Conservation (phyloP, 1,140 invertebrate species). For the Potamilus streckersoni region DNA sequence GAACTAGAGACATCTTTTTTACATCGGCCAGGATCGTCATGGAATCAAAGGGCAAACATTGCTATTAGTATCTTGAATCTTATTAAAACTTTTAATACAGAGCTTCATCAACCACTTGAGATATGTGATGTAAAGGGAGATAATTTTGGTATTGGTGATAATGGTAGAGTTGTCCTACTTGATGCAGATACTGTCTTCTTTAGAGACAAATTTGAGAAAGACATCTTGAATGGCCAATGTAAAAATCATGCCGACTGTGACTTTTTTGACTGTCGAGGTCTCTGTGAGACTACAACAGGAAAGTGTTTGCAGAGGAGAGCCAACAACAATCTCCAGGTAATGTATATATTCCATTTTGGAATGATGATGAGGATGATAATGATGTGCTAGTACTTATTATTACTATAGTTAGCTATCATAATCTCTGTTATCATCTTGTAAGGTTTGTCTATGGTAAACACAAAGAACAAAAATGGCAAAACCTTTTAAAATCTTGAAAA, state of each 20-base stretch:
- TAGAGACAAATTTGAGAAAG: slow-evolving; percentile 31
- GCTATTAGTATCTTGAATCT: slow-evolving; percentile 75
- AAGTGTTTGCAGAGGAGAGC: slow-evolving; percentile 71
- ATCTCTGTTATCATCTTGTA: background rate
- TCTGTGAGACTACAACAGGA: slow-evolving; percentile 69
- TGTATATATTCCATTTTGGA: background rate
- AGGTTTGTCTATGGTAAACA: background rate
- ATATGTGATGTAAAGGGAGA: slow-evolving; percentile 78
- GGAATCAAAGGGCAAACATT: slow-evolving; percentile 65
- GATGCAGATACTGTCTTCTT: slow-evolving; percentile 70
- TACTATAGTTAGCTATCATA: background rate
- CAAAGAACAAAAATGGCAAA: background rate
- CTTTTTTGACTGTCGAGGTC: slow-evolving; percentile 75
- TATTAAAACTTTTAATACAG: slow-evolving; percentile 72
- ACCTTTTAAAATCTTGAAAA: background rate
- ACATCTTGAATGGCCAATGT: slow-evolving; percentile 63
- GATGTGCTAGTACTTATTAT: background rate
- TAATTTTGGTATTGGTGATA: slow-evolving; percentile 75
- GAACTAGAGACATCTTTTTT: slow-evolving; percentile 55
- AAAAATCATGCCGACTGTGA: slow-evolving; percentile 74
- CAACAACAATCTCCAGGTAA: slow-evolving; percentile 76
- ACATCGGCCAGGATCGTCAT: slow-evolving; percentile 65
- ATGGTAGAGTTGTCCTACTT: slow-evolving; percentile 70
- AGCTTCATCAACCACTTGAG: slow-evolving; percentile 73
- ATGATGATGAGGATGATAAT: background rate